Conservation (phyloP, 2,113 vertebrate genomes). For the Hystrix brachyura region DNA sequence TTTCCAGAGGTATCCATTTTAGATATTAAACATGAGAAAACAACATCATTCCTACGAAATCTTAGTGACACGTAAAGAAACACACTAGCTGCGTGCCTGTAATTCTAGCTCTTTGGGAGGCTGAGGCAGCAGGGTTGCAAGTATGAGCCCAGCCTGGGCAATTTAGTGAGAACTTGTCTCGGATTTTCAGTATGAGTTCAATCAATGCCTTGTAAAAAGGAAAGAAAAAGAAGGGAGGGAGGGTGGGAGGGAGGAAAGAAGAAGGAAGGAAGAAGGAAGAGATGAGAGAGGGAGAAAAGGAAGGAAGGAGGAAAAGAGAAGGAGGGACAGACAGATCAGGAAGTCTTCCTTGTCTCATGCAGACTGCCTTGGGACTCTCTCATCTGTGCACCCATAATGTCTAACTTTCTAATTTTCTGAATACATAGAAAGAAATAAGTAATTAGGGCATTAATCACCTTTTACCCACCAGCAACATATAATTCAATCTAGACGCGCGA, state of each 20-base stretch:
- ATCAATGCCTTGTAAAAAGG: neutral
- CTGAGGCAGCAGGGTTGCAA: neutral
- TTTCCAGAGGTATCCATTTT: neutral
- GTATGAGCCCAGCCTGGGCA: neutral
- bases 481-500: neutral
- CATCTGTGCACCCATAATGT: neutral
- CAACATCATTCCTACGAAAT: neutral
- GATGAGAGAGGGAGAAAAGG: too few species aligned
- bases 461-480: neutral
- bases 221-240: neutral
- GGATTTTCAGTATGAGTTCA: neutral
- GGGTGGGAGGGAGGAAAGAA: too few species aligned
- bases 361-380: neutral
- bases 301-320: too few species aligned
- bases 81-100: neutral
- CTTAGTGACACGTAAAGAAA: neutral
- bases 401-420: slow-evolving; percentile 32
- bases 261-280: neutral
- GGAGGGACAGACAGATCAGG: neutral
- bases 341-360: neutral
- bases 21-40: neutral
- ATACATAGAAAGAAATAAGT: neutral
- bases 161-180: neutral
- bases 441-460: neutral
- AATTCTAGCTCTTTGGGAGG: neutral